Evolutionary conservation across 2,888 invertebrate species (phyloP), one percentile per base, ranked within the genome.

Genomic region (Deilephila porcellus): DNA sequence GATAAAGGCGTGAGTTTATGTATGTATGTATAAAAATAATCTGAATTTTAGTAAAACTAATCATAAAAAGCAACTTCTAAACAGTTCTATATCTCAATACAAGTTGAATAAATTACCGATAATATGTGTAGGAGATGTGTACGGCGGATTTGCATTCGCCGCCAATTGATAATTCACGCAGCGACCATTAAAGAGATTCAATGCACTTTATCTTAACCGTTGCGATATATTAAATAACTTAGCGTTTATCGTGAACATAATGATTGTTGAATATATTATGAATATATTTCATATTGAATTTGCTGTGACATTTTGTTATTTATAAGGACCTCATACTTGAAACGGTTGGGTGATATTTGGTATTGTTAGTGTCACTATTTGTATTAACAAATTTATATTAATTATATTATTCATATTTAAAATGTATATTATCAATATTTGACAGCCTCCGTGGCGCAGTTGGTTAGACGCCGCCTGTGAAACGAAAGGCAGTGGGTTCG

Each of bases 41-140:
- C 7, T 14, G 4, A n/a, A 19, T 7, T 25, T 52, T 67, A 1
- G 0, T 25, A 25, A 14, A 25, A 25, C 5, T 20, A 67, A 25
- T 20, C 20, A 67, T 45, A 19, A 52, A 45, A 25, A 3, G 17
- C 37, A 32, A 34, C 67, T 45, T 67, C 67, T 52, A 29, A 67
- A 67, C 1, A 52, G 67, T 67, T 67, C 45, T 67, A 67, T 52
- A 67, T 67, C 67, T 67, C 56, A 3, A 25, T 52, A 29, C 20
- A 67, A 45, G 45, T 67, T 37, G 20, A 76, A 77, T 77, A 75
- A 76, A 77, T 77, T 74, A 75, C 29, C 34, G 64, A 60, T 71
- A 71, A 59, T 29, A 32, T 52, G 34, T 64, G 20, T 53, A 64
- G 64, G 32, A 34, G 20, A 72, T 72, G 56, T 62, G 63, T 64